Conservation (phyloP, 2,113 vertebrate genomes). For the Chloroceryle aenea region DNA sequence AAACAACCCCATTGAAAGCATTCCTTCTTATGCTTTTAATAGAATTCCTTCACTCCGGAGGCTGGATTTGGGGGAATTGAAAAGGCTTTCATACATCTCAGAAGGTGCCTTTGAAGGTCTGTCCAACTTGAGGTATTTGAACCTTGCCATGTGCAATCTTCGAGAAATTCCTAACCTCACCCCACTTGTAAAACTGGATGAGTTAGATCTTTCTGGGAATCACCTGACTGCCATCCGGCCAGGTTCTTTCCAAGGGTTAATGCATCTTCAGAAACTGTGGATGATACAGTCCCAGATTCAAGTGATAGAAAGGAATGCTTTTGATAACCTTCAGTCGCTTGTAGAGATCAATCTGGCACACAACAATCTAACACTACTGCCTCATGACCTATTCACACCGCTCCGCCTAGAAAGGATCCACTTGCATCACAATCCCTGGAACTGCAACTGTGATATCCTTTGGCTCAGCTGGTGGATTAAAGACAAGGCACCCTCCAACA, state of each 20-base stretch:
- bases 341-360: slow-evolving; percentile 98
- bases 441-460: slow-evolving; percentile 98
- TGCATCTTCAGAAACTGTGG: slow-evolving; percentile 98
- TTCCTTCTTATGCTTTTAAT: slow-evolving; percentile 98
- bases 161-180: slow-evolving; percentile 98
- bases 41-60: slow-evolving; percentile 94
- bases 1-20: slow-evolving; percentile 98
- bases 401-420: slow-evolving; percentile 96
- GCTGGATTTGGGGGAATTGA: slow-evolving; percentile 94
- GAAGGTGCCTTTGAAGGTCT: slow-evolving; percentile 99
- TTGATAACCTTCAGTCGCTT: slow-evolving; percentile 97
- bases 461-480: slow-evolving; percentile 99
- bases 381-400: slow-evolving; percentile 98
- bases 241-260: slow-evolving; percentile 97
- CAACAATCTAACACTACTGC: slow-evolving; percentile 96
- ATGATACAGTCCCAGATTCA: slow-evolving; percentile 99
- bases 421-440: slow-evolving; percentile 98
- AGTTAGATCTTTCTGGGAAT: slow-evolving; percentile 98
- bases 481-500: slow-evolving; percentile 97
- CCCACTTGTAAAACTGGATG: slow-evolving; percentile 93
- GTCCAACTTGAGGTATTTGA: slow-evolving; percentile 98
- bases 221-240: slow-evolving; percentile 92
- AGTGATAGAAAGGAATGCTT: slow-evolving; percentile 97
- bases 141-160: slow-evolving; percentile 99
- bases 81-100: slow-evolving; percentile 97